These are phyloP conservation scores for Rhamphomyia laevipes DNA, from an alignment of 2,888 invertebrate genomes.

Conservation along the genomic window DNA sequence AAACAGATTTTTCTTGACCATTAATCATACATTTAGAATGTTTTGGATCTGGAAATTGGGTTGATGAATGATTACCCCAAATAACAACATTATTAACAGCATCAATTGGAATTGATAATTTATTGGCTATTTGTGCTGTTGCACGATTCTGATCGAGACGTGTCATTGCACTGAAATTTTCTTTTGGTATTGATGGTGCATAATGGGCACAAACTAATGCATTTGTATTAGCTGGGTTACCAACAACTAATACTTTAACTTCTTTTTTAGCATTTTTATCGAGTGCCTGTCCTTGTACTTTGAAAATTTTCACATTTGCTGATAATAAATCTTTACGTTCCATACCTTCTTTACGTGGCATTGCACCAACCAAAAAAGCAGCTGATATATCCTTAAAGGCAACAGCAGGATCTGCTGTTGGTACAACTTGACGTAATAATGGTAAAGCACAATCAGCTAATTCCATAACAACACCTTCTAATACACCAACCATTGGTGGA, in stretches of 20 bases:
- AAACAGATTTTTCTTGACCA: slow-evolving; percentile 46
- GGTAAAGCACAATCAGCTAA: slow-evolving; percentile 91
- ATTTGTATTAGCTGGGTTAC: slow-evolving; percentile 99
- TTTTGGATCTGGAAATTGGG: slow-evolving; percentile 91
- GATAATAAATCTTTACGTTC: slow-evolving; percentile 94
- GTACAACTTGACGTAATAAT: slow-evolving; percentile 67
- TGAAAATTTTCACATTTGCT: slow-evolving; percentile 97
- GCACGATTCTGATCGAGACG: slow-evolving; percentile 97
- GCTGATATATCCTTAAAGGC: slow-evolving; percentile 93
- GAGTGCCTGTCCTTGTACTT: slow-evolving; percentile 89
- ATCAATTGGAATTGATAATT: slow-evolving; percentile 54
- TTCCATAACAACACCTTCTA: slow-evolving; percentile 98
- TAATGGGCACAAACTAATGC: slow-evolving; percentile 91
- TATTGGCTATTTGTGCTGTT: slow-evolving; percentile 72
- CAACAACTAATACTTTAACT: slow-evolving; percentile 92
- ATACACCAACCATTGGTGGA: slow-evolving; percentile 86
- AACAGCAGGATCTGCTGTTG: slow-evolving; percentile 75
- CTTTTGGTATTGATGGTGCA: slow-evolving; percentile 88
- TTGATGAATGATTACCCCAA: slow-evolving; percentile 99
- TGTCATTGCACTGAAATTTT: slow-evolving; percentile 97
- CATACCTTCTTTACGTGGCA: slow-evolving; percentile 98
- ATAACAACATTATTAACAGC: slow-evolving; percentile 85
- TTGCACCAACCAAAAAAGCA: slow-evolving; percentile 93
- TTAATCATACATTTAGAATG: slow-evolving; percentile 52
- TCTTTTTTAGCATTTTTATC: slow-evolving; percentile 83